These are phyloP conservation scores for Phocoena sinus DNA, from an alignment of 2,113 vertebrate species.

Conservation along the genomic window DNA sequence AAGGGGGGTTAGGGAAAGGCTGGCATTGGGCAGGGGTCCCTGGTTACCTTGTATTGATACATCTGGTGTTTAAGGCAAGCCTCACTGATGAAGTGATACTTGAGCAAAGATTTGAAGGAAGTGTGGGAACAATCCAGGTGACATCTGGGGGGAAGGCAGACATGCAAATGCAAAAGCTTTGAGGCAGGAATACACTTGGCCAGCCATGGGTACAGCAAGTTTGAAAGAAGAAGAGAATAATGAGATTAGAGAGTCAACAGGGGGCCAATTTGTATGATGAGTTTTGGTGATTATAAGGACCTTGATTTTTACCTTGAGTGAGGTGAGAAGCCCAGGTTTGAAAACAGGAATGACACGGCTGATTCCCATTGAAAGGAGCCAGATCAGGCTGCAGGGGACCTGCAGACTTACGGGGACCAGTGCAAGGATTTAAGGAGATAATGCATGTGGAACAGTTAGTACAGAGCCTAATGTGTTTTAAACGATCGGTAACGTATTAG, in stretches of 20 bases:
- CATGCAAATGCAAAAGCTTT: background rate
- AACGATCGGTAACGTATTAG: too few relatives aligned
- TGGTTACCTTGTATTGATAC: background rate
- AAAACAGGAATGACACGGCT: background rate
- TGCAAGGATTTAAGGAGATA: background rate
- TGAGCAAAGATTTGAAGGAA: background rate
- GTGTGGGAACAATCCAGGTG: background rate
- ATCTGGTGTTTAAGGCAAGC: background rate
- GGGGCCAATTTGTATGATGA: too few relatives aligned
- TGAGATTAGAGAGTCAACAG: background rate
- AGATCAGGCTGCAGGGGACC: background rate
- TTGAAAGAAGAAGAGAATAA: background rate
- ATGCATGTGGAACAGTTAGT: background rate
- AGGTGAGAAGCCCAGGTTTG: background rate
- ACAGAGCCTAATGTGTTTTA: background rate
- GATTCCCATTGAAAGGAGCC: background rate
- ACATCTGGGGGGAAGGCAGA: background rate
- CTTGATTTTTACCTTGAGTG: background rate
- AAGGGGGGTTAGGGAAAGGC: background rate
- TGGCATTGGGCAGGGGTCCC: rapidly evolving
- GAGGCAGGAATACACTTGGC: background rate
- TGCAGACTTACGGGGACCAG: background rate
- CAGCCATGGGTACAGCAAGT: too few relatives aligned
- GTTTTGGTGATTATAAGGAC: background rate
- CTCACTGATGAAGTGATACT: background rate